Base-by-base conservation (phyloP, 2,113 vertebrate genomes). In the Aphyosemion australe region DNA sequence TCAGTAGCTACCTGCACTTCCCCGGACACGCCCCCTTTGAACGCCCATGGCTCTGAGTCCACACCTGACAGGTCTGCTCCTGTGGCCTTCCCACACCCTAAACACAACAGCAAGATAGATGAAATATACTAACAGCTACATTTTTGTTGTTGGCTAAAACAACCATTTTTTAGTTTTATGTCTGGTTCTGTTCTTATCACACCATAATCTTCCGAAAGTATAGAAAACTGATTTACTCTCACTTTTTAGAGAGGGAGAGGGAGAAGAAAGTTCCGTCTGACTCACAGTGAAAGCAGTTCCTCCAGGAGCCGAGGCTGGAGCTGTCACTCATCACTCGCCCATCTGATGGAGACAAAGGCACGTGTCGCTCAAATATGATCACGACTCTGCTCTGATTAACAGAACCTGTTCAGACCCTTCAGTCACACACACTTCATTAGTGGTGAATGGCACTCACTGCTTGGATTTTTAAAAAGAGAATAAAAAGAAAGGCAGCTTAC, bases 211-310 rank as follows among this genome's bases (percentile, higher is more conserved):
- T 16, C 39, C 26, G 1, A 10, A 42, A 2, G 41, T 12, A 42
- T 4, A 12, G 11, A 42, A 61, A 18, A 19, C 16, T 59, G 39
- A 63, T 39, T n/a, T 3, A 53, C 26, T 34, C 37, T 18, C 8
- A 56, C n/a, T 42, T 47, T 9, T 21, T 42, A 37, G 32, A 19
- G 8, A 13, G 15, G 31, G 2, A 20, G 3, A n/a, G 15, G 43
- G 8, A 31, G 12, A 20, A 15, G 26, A 32, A 32, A 51, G 8
- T 31, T 50, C 16, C 7, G 5, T 39, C 8, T 0, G 86, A 92
- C 94, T 93, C 82, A 95, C 94, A 95, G 69, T 94, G 93, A 65
- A 95, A 94, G 82, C 94, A 95, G 92, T 91, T 94, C 72, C 79
- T 94, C 94, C 94, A 95, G 72, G 90, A 87, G 57, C 88, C 89